Evolutionary conservation across 2,797 vertebrate genomes (phyloP).

Genomic region (Eulemur mongoz): DNA sequence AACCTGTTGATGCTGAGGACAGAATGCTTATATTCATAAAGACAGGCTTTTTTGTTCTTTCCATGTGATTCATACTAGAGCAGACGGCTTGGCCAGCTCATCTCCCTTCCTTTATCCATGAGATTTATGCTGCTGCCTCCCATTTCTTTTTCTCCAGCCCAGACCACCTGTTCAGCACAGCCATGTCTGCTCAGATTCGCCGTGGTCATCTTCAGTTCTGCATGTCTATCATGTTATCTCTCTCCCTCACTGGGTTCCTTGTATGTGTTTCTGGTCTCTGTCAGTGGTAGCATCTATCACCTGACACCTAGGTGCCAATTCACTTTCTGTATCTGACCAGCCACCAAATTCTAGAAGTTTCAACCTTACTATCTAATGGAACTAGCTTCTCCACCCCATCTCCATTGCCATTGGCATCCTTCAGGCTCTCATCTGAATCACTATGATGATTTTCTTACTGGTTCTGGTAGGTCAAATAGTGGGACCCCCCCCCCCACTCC

Average conservation of each 20-base stretch:
- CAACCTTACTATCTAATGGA: background rate
- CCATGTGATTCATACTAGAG: background rate
- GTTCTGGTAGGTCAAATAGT: background rate
- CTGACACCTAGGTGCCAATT: background rate
- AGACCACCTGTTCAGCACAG: background rate
- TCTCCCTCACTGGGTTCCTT: background rate
- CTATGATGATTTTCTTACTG: background rate
- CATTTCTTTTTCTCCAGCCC: background rate
- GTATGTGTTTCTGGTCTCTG: background rate
- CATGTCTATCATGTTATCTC: background rate
- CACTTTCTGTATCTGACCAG: background rate
- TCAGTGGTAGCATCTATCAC: background rate
- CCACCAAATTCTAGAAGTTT: background rate
- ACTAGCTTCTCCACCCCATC: background rate
- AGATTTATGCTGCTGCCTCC: background rate
- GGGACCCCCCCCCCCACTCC: too few relatives aligned
- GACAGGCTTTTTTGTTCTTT: constrained; percentile 23
- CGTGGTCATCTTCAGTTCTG: background rate
- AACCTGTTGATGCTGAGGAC: background rate
- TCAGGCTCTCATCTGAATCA: background rate
- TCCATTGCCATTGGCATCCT: background rate
- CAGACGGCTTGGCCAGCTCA: background rate
- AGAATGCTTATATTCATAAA: background rate
- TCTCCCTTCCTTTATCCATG: background rate
- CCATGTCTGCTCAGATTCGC: background rate